Base-by-base conservation (phyloP, 2,113 vertebrate genomes). In the Garra rufa region DNA sequence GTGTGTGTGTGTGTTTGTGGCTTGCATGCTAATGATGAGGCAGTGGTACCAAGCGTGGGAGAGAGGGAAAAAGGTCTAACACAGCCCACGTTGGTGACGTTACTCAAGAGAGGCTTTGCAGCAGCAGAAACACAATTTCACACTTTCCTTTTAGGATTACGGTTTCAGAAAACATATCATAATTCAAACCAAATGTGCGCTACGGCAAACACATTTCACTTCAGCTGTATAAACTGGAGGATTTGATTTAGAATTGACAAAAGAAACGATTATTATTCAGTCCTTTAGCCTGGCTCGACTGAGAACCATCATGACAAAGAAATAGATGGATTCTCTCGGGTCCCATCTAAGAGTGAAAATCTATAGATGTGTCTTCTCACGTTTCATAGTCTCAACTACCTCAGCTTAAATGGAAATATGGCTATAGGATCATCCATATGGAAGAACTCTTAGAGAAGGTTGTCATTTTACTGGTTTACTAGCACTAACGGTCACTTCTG, bases 41-140 rank as follows among this genome's bases (percentile, higher is more conserved):
- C 90, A 93, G 92, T 88, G 91, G 89, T 91, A 90, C 90, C 91
- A 85, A 90, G 93, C 86, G 94, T 95, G 92, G 94, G 93, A 95
- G 92, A 90, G 85, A 90, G 91, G 92, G 91, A 89, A 88, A 93
- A 94, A 92, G 93, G 93, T 93, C 93, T 92, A 92, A 89, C 90
- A 80, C 87, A 89, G 38, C 94, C 93, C 86, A 89, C 92, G 69
- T 88, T 91, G 82, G 69, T 85, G 82, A 87, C 85, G 85, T 87
- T 89, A 87, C 89, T 89, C 82, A 79, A 87, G 89, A 88, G 87
- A 88, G 59, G 78, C 83, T 81, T 80, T 38, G 76, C 87, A 87
- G 85, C 87, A 10, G 88, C 84, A 92, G 91, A 86, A 88, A 80
- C 80, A 89, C 88, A 88, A 90, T 92, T 91, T 92, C 90, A 89